phyloP scores from a whole-genome alignment of 2,113 vertebrate species.

The Mellivora capensis region DNA sequence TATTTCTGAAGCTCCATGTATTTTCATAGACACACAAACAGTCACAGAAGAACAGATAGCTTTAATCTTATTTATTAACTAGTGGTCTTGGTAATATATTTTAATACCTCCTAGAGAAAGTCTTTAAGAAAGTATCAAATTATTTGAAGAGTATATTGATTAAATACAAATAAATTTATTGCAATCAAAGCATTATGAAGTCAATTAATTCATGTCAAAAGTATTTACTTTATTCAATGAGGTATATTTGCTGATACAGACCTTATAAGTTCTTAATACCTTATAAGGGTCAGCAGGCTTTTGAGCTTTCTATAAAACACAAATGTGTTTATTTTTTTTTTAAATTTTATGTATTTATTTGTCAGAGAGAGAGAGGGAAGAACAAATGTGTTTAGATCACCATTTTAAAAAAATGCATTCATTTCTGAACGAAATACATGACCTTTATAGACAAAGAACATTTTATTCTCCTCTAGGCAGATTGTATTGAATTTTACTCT shows the following conservation, averaged over 20 bases:
- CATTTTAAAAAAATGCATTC: background rate
- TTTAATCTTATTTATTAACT: background rate
- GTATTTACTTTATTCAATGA: background rate
- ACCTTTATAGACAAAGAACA: background rate
- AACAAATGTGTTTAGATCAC: background rate
- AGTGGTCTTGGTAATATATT: background rate
- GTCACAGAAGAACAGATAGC: fast-evolving
- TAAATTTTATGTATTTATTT: background rate
- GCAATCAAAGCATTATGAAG: background rate
- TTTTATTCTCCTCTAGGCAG: background rate
- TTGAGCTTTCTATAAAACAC: background rate
- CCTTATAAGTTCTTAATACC: too few species aligned
- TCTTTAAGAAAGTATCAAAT: background rate
- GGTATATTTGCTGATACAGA: background rate
- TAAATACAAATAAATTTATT: background rate
- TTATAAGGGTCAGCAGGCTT: background rate
- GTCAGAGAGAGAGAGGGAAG: background rate
- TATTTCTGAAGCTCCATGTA: background rate
- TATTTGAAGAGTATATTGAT: background rate
- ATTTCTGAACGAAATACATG: background rate
- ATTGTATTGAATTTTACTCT: background rate
- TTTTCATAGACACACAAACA: background rate
- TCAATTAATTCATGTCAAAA: background rate
- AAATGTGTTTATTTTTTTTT: background rate
- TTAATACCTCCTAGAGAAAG: background rate